Evolutionary conservation across 2,113 vertebrate species (phyloP).

Genomic region (Limanda limanda): DNA sequence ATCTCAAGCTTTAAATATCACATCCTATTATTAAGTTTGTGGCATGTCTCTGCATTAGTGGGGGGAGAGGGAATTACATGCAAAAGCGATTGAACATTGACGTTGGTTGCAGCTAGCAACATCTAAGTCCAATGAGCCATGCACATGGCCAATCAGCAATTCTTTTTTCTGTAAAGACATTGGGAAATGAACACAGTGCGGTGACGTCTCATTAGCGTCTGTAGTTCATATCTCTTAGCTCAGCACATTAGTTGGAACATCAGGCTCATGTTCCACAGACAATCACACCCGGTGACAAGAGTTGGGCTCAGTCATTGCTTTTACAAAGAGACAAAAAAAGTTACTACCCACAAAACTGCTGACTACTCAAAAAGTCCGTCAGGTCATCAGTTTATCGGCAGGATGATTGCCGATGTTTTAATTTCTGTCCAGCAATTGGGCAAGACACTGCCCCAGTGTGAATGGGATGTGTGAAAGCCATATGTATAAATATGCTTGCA

Average conservation of each 20-base stretch:
- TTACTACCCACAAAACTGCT: slow-evolving; percentile 19
- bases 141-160: slow-evolving; percentile 53
- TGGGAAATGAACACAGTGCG: slow-evolving; percentile 44
- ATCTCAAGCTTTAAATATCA: slow-evolving; percentile 22
- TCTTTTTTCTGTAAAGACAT: slow-evolving; percentile 38
- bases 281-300: slow-evolving; percentile 13
- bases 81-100: slow-evolving; percentile 27
- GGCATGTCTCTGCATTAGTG: slow-evolving; percentile 22
- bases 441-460: too few relatives aligned
- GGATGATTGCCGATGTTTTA: too few relatives aligned
- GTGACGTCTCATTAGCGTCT: slow-evolving; percentile 59
- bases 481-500: too few relatives aligned
- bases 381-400: too few relatives aligned
- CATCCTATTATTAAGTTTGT: slow-evolving; percentile 5
- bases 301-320: background rate
- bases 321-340: slow-evolving; percentile 9
- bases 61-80: slow-evolving; percentile 20
- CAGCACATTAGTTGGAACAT: slow-evolving; percentile 59
- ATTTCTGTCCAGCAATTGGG: too few relatives aligned
- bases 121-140: slow-evolving; percentile 55
- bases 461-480: too few relatives aligned
- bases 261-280: slow-evolving; percentile 10
- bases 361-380: background rate
- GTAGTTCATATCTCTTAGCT: slow-evolving; percentile 46
- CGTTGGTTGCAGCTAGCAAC: slow-evolving; percentile 18